Conservation (phyloP, 2,113 vertebrate genomes). For the Caracal caracal region DNA sequence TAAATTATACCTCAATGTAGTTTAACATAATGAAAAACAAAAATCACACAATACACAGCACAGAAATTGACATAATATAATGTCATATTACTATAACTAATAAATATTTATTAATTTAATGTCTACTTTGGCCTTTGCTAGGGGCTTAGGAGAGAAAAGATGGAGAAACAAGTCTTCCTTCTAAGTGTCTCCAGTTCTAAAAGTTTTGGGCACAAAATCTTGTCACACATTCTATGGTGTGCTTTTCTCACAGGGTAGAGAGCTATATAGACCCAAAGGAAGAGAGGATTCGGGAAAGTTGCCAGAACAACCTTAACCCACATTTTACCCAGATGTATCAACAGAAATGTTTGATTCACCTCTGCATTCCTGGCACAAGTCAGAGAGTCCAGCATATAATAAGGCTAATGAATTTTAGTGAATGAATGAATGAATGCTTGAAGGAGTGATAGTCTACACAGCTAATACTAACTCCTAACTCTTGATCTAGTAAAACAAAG, state of each 20-base stretch:
- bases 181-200: background rate
- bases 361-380: background rate
- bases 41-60: background rate
- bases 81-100: background rate
- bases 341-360: background rate
- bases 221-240: background rate
- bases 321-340: background rate
- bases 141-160: background rate
- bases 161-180: background rate
- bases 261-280: background rate
- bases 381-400: background rate
- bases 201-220: background rate
- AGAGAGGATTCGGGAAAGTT: background rate
- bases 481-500: background rate
- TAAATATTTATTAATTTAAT: background rate
- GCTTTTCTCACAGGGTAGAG: background rate
- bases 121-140: background rate
- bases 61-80: background rate
- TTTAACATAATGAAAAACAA: conserved; percentile 27
- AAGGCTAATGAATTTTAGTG: background rate
- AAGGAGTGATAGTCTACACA: background rate
- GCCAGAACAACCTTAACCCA: background rate
- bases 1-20: background rate
- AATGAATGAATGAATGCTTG: background rate
- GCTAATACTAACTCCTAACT: background rate